Evolutionary conservation across 1,140 invertebrate species (phyloP).

Genomic region (Chymomyza costata): DNA sequence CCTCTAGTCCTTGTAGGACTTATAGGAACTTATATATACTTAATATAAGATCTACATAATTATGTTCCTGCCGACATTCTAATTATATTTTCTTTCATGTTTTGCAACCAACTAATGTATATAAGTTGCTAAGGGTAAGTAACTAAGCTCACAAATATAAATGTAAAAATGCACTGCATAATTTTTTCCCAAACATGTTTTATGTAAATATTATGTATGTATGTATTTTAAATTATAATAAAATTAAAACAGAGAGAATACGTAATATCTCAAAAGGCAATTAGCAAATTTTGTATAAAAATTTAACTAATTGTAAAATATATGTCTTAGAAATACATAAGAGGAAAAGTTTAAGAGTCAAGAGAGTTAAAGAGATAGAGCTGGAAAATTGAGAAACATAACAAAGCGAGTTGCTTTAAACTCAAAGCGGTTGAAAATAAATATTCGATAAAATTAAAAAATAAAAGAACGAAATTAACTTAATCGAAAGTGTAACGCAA

Average conservation of each 20-base stretch:
- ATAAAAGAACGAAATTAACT: too few relatives aligned
- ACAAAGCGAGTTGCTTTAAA: slow-evolving; percentile 37
- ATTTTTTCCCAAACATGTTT: not conserved
- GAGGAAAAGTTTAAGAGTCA: not conserved
- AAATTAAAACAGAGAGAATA: slow-evolving; percentile 7
- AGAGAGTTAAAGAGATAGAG: slow-evolving; percentile 8
- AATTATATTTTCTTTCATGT: too few relatives aligned
- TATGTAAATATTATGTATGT: slow-evolving; percentile 2
- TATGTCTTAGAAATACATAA: slow-evolving; percentile 1
- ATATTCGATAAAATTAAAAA: slow-evolving; percentile 34
- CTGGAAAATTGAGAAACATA: slow-evolving; percentile 24
- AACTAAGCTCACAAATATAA: too few relatives aligned
- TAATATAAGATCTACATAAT: too few relatives aligned
- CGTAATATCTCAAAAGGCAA: slow-evolving; percentile 17
- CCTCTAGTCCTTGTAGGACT: too few relatives aligned
- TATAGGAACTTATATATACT: too few relatives aligned
- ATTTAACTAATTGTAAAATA: slow-evolving; percentile 13
- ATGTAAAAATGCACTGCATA: too few relatives aligned
- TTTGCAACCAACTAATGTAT: too few relatives aligned
- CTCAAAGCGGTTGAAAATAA: slow-evolving; percentile 21
- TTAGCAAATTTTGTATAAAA: slow-evolving; percentile 5
- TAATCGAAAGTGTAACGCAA: slow-evolving; percentile 17
- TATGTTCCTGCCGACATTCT: too few relatives aligned
- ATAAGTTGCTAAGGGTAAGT: too few relatives aligned
- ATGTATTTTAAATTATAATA: not conserved